These are phyloP conservation scores for Aelia acuminata DNA, from an alignment of 2,888 invertebrate species.

Conservation along the genomic window DNA sequence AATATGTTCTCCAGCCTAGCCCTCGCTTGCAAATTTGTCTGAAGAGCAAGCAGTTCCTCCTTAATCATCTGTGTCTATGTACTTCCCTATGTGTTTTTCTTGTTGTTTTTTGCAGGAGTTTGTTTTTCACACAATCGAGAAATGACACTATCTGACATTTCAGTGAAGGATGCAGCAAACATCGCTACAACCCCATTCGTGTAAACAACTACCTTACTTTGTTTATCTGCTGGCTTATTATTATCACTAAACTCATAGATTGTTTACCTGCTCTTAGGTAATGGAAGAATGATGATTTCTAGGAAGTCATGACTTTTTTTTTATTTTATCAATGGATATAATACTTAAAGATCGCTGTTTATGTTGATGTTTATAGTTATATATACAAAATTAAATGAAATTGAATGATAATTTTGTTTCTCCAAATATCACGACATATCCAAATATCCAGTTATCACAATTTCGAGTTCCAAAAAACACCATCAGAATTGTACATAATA, in stretches of 20 bases:
- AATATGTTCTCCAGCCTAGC: constrained; percentile 2
- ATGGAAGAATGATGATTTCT: not conserved
- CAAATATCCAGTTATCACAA: too few relatives aligned
- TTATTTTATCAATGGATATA: not conserved
- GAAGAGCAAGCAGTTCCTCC: not conserved
- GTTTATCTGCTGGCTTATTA: not conserved
- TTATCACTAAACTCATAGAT: not conserved
- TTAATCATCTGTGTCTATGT: not conserved
- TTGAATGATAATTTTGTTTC: too few relatives aligned
- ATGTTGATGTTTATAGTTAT: too few relatives aligned
- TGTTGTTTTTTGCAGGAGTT: not conserved
- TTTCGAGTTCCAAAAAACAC: too few relatives aligned
- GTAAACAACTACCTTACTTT: not conserved
- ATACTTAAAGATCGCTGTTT: too few relatives aligned
- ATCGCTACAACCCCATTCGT: not conserved
- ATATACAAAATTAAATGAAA: too few relatives aligned
- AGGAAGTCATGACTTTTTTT: not conserved
- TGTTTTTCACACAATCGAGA: not conserved
- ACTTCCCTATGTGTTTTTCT: constrained; percentile 8
- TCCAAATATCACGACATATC: too few relatives aligned
- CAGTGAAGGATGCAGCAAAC: not conserved
- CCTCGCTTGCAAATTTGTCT: not conserved
- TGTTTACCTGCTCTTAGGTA: not conserved
- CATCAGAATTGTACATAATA: too few relatives aligned
- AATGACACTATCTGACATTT: not conserved